Conservation (phyloP, 2,797 vertebrate species). For the Hypotaenidia okinawae region DNA sequence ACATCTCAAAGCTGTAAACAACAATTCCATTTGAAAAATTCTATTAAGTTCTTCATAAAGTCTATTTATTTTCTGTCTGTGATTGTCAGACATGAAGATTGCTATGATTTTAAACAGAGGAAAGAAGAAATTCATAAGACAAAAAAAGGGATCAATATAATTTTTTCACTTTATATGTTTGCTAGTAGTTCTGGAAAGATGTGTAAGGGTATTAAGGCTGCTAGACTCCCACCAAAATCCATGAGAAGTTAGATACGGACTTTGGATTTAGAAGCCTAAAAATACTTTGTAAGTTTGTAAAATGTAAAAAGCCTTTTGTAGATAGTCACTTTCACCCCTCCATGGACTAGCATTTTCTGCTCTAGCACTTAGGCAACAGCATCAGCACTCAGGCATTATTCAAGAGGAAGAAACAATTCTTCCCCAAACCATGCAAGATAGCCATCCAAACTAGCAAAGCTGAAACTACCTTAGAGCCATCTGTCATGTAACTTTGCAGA, state of each 20-base stretch:
- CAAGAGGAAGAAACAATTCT: background rate
- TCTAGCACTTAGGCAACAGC: background rate
- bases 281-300: background rate
- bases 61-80: background rate
- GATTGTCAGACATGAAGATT: background rate
- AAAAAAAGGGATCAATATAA: background rate
- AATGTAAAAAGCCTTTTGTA: background rate
- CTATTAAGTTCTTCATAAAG: background rate
- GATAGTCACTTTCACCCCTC: slow-evolving; percentile 13
- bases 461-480: slow-evolving; percentile 43
- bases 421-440: background rate
- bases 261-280: background rate
- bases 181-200: background rate
- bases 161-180: background rate
- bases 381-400: background rate
- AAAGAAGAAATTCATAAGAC: background rate
- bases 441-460: slow-evolving; percentile 37
- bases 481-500: slow-evolving; percentile 45
- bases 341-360: background rate
- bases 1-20: background rate
- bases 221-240: background rate
- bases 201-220: background rate
- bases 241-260: background rate
- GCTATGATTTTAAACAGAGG: background rate
- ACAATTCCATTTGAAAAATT: background rate